Evolutionary conservation across 2,797 vertebrate species (phyloP), one percentile per base, ranked within the genome.

Genomic region (Lateolabrax maculatus): DNA sequence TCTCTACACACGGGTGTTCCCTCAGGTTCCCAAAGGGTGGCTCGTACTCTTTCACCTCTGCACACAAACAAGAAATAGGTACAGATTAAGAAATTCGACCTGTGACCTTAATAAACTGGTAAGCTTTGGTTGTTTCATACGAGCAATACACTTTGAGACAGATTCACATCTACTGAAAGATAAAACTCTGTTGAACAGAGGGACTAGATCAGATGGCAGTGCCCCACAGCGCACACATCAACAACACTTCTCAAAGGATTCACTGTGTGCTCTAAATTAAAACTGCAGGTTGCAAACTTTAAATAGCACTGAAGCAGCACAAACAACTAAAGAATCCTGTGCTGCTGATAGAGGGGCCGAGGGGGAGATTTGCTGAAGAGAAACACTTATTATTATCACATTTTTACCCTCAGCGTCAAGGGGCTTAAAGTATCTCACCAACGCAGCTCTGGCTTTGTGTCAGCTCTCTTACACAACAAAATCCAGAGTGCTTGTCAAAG

Each of bases 1-100:
- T 99, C 88, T 99, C 98, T 1, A 99, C 97, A 75, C 98, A 99
- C 1, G 98, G 98, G 80, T 99, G 97, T 77, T 99, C 97, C 89
- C 97, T 93, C 78, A 99, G 95, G 91, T 98, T 99, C 70, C 98
- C 98, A 0, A 99, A 99, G 0, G 98, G 98, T 1, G 98, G 98
- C 90, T 98, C 96, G 0, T 99, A 99, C 69, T 98, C 97, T 87
- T 97, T 98, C 67, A 99, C 97, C 82, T 99, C 98, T 99, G 95
- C 66, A 76, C 57, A 88, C 27, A 80, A 63, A 82, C 34, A 48
- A 12, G 2, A 36, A 6, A 55, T 0, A 63, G 2, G 8, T 2
- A 25, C 2, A 21, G 13, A 46, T 19, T n/a, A n/a, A n/a, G n/a
- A 53, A 18, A 48, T 43, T 0, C 81, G 52, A n/a, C 11, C n/a